phyloP scores from a whole-genome alignment of 2,113 vertebrate genomes.

The Tetrax tetrax region DNA sequence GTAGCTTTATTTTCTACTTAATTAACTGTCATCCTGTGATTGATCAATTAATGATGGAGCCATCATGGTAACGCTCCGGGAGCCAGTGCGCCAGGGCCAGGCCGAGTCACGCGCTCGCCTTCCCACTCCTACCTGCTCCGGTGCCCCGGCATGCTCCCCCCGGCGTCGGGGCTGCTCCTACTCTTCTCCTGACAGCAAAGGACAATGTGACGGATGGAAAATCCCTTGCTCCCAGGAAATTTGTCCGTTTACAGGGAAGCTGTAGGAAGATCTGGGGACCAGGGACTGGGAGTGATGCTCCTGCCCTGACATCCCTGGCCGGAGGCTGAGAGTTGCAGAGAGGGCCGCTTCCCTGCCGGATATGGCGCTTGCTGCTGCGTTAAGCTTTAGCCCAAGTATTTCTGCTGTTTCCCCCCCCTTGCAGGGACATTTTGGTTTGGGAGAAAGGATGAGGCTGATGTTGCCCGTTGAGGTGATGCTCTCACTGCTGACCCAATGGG shows the following conservation, averaged over 20 bases:
- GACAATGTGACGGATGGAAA: slow-evolving; percentile 54
- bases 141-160: background rate
- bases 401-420: background rate
- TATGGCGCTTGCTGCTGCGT: background rate
- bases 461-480: background rate
- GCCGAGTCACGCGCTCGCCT: background rate
- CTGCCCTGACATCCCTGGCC: background rate
- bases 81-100: background rate
- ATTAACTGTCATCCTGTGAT: slow-evolving; percentile 64
- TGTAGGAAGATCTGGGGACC: background rate
- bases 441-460: background rate
- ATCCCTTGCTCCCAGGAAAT: slow-evolving; percentile 22
- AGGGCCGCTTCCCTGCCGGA: background rate
- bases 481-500: background rate
- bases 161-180: background rate
- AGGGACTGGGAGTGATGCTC: background rate
- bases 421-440: background rate
- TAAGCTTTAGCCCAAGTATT: background rate
- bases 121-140: slow-evolving; percentile 44
- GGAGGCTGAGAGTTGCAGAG: background rate
- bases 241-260: background rate
- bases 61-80: slow-evolving; percentile 35
- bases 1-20: slow-evolving; percentile 67
- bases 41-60: slow-evolving; percentile 66
- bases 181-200: slow-evolving; percentile 55